phyloP scores from a whole-genome alignment of 2,797 vertebrate genomes.

The Cheirogaleus major region DNA sequence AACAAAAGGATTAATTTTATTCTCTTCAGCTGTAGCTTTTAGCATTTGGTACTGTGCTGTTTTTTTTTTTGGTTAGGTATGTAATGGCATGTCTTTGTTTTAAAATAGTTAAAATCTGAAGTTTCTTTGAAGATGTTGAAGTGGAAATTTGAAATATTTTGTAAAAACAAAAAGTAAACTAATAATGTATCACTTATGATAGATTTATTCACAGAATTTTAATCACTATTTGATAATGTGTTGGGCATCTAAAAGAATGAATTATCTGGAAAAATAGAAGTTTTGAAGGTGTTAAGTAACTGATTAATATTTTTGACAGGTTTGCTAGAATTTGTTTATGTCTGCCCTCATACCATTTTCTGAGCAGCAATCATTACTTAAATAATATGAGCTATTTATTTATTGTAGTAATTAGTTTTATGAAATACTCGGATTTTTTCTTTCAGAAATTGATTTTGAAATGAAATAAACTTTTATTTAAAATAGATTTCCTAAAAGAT shows the following conservation, averaged over 20 bases:
- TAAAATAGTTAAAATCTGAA: neutral
- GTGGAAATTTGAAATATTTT: neutral
- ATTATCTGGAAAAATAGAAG: neutral
- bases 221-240: neutral
- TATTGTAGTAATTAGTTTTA: neutral
- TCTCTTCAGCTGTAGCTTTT: neutral
- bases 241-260: neutral
- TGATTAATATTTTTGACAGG: neutral
- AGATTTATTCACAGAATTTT: neutral
- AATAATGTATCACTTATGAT: neutral
- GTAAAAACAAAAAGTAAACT: neutral
- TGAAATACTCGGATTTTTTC: neutral
- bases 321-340: neutral
- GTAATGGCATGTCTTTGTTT: neutral
- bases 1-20: neutral
- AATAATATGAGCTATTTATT: neutral
- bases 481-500: conserved; percentile 37
- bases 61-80: neutral
- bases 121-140: neutral
- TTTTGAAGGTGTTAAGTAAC: neutral
- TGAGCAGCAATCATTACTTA: conserved; percentile 28
- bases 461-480: conserved; percentile 34
- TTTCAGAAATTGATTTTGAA: conserved; percentile 54
- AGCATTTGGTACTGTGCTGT: neutral
- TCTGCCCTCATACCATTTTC: neutral